Evolutionary conservation across 2,888 invertebrate species (phyloP).

Genomic region (Lepidonotus clava): DNA sequence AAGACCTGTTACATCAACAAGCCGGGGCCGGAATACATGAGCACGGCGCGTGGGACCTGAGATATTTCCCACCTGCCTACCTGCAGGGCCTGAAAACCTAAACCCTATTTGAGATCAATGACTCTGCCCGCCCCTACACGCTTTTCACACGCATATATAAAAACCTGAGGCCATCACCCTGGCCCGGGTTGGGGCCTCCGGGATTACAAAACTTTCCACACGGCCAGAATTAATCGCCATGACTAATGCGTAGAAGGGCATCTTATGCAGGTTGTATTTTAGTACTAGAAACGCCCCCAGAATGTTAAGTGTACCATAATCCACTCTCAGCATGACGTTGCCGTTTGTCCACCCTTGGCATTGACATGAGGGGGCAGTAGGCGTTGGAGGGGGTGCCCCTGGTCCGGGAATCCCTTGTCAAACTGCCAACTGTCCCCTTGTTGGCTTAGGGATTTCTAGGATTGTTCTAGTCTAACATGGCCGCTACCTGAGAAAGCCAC

Average conservation of each 20-base stretch:
- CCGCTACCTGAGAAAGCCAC: neutral
- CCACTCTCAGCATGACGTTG: neutral
- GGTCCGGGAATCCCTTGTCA: neutral
- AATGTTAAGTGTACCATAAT: constrained; percentile 23
- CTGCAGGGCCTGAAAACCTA: too few species aligned
- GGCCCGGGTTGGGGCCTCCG: neutral
- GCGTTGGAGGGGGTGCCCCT: neutral
- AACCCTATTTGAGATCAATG: neutral
- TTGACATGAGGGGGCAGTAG: neutral
- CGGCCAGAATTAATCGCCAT: neutral
- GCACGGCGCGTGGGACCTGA: too few species aligned
- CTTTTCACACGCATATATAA: neutral
- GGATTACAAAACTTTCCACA: neutral
- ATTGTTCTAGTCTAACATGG: neutral
- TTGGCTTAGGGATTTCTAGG: constrained; percentile 19
- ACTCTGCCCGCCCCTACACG: neutral
- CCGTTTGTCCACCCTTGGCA: too few species aligned
- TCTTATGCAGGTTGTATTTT: neutral
- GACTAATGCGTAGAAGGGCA: neutral
- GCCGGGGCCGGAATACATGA: too few species aligned
- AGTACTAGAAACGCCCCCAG: neutral
- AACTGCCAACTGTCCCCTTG: neutral
- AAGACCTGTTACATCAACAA: too few species aligned
- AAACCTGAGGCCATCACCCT: neutral
- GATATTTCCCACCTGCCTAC: too few species aligned